Base-by-base conservation (phyloP, 2,113 vertebrate species). In the Pantherophis guttatus region DNA sequence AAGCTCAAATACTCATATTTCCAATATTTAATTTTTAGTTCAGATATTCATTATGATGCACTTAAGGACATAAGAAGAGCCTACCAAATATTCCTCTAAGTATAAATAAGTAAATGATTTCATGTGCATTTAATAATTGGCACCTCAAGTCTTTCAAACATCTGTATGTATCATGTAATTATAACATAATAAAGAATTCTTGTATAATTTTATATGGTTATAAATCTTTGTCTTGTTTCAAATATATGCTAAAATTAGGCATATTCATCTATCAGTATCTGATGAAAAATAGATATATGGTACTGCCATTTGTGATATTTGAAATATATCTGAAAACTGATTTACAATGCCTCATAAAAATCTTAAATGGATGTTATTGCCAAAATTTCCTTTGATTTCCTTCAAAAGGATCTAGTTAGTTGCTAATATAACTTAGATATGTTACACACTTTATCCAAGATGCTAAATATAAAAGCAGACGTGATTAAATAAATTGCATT, bases 261-360 rank as follows among this genome's bases (percentile, higher is more conserved):
- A 0, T 89, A 58, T 94, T 97, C 44, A 87, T 97, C 57, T 90
- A 95, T 92, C 85, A 94, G 62, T 54, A 94, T 21, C 85, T 92
- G 70, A 81, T 91, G 87, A 88, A 87, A 59, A 93, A 23, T 52
- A 86, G 92, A 89, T 91, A 93, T 65, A 94, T 95, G 97, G 75
- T 62, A 52, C 29, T 96, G 95, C 58, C 90, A 94, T 33, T 57
- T 11, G 3, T 39, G 53, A 62, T 6, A 19, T 87, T 95, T 95
- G 44, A 96, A 95, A 95, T 93, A 91, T 93, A 91, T 96, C 65
- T 50, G 65, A 13, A 96, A 93, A 53, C 93, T 95, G 92, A 13
- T 96, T 93, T 94, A 24, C 6, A 6, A 65, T 94, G 86, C 90
- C 95, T 96, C 92, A 93, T 55, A 81, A 89, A 91, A 93, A 92